These are phyloP conservation scores for Caerostris darwini DNA, from an alignment of 1,140 invertebrate species.

Conservation along the genomic window DNA sequence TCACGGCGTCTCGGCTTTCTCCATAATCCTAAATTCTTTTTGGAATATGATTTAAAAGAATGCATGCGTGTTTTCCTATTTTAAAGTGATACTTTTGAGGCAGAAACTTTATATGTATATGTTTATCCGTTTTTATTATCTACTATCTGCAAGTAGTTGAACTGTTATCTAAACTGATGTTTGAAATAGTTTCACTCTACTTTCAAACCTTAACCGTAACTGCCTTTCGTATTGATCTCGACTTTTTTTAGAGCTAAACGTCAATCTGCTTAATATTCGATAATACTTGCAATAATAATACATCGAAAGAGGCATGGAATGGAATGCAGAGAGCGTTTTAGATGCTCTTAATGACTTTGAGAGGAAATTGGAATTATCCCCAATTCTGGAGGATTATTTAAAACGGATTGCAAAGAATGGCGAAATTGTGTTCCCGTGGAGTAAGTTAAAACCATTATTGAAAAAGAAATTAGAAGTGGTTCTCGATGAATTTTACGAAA, in stretches of 20 bases:
- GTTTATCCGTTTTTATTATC: no score
- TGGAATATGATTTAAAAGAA: neutral
- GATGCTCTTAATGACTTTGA: slow-evolving; percentile 86
- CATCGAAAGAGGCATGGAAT: slow-evolving; percentile 51
- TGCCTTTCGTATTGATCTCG: slow-evolving; percentile 35
- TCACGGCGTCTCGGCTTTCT: neutral
- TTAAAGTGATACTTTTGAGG: neutral
- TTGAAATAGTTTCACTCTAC: neutral
- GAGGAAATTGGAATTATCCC: slow-evolving; percentile 92
- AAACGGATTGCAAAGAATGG: slow-evolving; percentile 95
- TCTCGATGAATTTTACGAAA: slow-evolving; percentile 92
- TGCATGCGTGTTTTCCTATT: neutral
- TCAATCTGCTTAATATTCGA: neutral
- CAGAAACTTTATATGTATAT: no score
- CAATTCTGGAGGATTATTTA: slow-evolving; percentile 94
- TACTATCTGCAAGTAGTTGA: no score
- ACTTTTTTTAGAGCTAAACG: slow-evolving; percentile 32
- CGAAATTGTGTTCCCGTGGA: slow-evolving; percentile 96
- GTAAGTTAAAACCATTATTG: slow-evolving; percentile 92
- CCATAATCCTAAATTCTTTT: neutral
- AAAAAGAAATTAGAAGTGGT: slow-evolving; percentile 92
- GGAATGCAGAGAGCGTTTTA: slow-evolving; percentile 70
- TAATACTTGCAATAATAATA: neutral
- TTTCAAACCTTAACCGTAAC: slow-evolving; percentile 51
- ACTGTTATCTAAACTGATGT: neutral